phyloP scores from a whole-genome alignment of 2,888 invertebrate genomes.

The Fissipunctia ypsillon region DNA sequence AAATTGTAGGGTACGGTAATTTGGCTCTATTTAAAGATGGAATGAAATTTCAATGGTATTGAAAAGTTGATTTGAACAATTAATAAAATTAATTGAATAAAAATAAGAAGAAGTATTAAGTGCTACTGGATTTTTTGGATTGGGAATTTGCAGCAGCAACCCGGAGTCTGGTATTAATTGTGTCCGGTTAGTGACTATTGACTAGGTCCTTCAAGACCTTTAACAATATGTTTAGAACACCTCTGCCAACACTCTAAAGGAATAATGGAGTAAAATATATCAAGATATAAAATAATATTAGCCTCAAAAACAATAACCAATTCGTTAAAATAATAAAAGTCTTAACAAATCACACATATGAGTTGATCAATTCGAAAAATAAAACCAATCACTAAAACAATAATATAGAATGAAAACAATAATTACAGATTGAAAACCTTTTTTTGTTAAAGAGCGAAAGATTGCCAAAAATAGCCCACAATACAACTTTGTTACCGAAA shows the following conservation, averaged over 20 bases:
- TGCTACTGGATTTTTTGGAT: neutral
- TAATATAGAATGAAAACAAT: slow-evolving; percentile 22
- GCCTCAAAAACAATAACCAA: neutral
- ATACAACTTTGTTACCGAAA: slow-evolving; percentile 33
- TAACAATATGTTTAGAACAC: neutral
- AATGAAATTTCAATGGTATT: neutral
- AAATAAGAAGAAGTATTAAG: neutral
- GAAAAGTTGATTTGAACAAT: neutral
- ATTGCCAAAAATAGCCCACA: slow-evolving; percentile 8
- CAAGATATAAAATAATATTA: neutral
- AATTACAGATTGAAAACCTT: slow-evolving; percentile 14
- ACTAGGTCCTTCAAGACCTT: neutral
- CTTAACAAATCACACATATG: neutral
- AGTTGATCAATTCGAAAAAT: slow-evolving; percentile 1
- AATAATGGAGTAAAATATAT: no score
- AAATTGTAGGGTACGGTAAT: neutral
- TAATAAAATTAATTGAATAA: no score
- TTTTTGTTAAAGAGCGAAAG: slow-evolving; percentile 8
- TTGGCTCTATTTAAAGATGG: neutral
- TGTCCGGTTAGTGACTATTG: neutral
- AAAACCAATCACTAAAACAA: slow-evolving; percentile 12
- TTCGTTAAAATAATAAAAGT: neutral
- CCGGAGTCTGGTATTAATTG: no score
- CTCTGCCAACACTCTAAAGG: no score
- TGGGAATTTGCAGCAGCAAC: neutral